A percentile compares a stretch with the other conserved stretches of the same genome.
These are phyloP conservation scores for Tenualosa thibaudeaui DNA, from an alignment of 2,797 vertebrate genomes.

Conservation along the genomic window DNA sequence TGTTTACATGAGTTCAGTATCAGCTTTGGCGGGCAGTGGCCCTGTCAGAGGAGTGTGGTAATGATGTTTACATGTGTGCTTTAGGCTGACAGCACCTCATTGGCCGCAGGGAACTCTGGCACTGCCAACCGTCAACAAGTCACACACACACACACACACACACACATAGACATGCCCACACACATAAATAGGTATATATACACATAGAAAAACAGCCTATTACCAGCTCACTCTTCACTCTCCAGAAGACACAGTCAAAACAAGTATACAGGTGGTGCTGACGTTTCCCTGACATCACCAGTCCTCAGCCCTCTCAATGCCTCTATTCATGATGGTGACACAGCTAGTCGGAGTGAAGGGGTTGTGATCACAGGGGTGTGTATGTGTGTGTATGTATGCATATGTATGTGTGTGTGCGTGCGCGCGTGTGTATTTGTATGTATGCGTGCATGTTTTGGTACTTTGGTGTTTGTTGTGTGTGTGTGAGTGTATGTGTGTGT, in stretches of 20 bases:
- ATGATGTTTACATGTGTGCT: slow-evolving; percentile 13
- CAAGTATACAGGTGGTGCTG: background rate
- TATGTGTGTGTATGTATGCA: background rate
- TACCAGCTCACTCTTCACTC: background rate
- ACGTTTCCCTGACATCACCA: background rate
- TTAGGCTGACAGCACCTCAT: background rate
- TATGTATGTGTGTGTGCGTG: no score
- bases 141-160: slow-evolving; percentile 15
- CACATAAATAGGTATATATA: background rate
- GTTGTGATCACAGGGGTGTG: background rate
- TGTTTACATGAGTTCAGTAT: slow-evolving; percentile 3
- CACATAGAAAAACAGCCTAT: background rate
- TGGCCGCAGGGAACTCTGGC: background rate
- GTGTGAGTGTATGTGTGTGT: background rate
- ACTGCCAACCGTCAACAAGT: background rate
- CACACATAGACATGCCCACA: background rate
- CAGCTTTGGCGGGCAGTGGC: background rate
- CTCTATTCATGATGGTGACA: background rate
- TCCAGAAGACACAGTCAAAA: background rate
- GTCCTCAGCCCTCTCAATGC: background rate
- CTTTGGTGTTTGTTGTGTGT: background rate
- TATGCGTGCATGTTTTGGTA: no score
- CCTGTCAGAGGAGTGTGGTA: background rate
- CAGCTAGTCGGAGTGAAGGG: background rate
- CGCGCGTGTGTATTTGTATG: no score